Base-by-base conservation (phyloP, 2,797 vertebrate genomes). In the Eulemur coronatus region DNA sequence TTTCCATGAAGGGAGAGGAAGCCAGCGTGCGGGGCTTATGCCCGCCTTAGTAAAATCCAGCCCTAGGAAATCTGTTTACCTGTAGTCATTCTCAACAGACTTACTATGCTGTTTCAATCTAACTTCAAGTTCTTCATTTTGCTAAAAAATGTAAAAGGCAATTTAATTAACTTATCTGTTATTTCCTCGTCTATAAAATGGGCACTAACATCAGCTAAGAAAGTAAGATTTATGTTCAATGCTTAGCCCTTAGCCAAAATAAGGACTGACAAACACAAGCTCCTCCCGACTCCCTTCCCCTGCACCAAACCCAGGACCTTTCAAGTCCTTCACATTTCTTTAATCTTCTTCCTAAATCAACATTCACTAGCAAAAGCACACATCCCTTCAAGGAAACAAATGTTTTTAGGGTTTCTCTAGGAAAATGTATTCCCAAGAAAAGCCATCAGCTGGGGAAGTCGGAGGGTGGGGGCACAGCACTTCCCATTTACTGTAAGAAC, bases 341-440 rank as follows among this genome's bases (percentile, higher is more conserved):
- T 97, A n/a, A 87, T 94, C 80, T 91, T 78, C 73, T 92, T 96
- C 93, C 93, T 69, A 72, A 95, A 91, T 84, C 91, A 92, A 93
- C 92, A 95, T 55, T 33, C 48, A 87, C 35, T n/a, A 95, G 80
- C 41, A 92, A 92, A 93, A 92, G 7, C 57, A 65, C 48, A 95
- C 92, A 89, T 93, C 93, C 79, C 95, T 93, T 73, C 70, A 97
- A 92, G 59, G 87, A 95, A 95, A 91, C 59, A 92, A 84, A 46
- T 50, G 73, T 72, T 70, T 46, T 67, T 70, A 72, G 90, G 50
- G 73, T 69, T 94, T 93, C 75, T 95, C 13, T 65, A 87, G 46
- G 38, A 91, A 96, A 93, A 89, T 59, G 9, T 67, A 38, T 91
- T 46, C 76, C 57, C 18, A 76, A 93, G 69, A 86, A 89, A 88